These are phyloP conservation scores for Pyrocephalus nanus DNA, from an alignment of 2,797 vertebrate species.

Conservation along the genomic window DNA sequence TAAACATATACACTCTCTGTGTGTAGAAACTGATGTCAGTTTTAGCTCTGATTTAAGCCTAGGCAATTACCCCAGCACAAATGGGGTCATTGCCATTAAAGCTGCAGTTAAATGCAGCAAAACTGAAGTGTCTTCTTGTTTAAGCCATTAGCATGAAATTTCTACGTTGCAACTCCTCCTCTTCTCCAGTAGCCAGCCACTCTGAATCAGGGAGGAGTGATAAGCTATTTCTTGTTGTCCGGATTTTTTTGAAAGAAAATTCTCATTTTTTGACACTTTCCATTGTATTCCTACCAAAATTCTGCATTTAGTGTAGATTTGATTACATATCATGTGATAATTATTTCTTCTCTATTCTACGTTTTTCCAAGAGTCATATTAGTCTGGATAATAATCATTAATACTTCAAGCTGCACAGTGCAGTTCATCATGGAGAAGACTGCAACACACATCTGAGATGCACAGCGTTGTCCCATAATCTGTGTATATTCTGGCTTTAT, in stretches of 20 bases:
- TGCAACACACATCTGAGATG: background rate
- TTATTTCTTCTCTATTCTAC: background rate
- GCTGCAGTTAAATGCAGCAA: background rate
- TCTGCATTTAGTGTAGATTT: background rate
- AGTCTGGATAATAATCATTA: background rate
- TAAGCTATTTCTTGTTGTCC: background rate
- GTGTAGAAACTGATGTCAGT: background rate
- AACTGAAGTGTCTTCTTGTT: background rate
- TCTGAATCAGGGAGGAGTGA: background rate
- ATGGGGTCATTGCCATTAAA: background rate
- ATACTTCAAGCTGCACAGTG: background rate
- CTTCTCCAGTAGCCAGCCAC: background rate
- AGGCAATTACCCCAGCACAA: background rate
- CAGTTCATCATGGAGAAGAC: background rate
- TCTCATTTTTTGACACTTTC: background rate
- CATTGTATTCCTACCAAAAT: background rate
- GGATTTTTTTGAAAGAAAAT: background rate
- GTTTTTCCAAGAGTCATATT: background rate
- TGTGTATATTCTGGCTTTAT: background rate
- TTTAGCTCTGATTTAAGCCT: background rate
- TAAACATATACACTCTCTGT: background rate
- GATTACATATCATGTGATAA: background rate
- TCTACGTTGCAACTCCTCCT: background rate
- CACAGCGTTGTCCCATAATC: rapidly evolving
- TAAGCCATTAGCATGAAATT: background rate